Evolutionary conservation across 2,113 vertebrate genomes (phyloP), one percentile per base, ranked within the genome.

Genomic region (Dicentrarchus labrax): DNA sequence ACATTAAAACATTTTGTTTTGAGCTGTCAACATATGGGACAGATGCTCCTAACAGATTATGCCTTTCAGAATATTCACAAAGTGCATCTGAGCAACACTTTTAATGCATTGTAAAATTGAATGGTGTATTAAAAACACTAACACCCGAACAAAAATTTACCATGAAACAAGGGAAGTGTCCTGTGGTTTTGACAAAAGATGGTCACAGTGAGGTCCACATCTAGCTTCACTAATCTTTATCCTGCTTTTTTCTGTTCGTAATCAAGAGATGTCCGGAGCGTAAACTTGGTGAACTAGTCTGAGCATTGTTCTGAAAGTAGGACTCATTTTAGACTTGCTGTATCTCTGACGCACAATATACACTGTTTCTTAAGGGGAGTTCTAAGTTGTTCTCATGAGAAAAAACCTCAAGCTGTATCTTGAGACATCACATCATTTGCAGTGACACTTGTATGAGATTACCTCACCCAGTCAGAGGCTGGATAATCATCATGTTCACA

Each of bases 341-440:
- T 24, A 8, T 13, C 19, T n/a, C 19, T 17, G 50, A 45, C 6
- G 19, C 38, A 13, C n/a, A n/a, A 24, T 45, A 16, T 30, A 12
- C 17, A 30, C 12, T 4, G 3, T 73, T 76, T 39, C 1, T 45
- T n/a, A 30, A 66, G 50, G 38, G 64, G 17, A 77, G 62, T 47
- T 48, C 12, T 2, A 12, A 48, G 21, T 19, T 56, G 66, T 59
- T 73, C 43, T 67, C 72, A 47, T 41, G 30, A 48, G 38, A 66
- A 85, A 66, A 85, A 82, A 73, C 71, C 56, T 53, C 81, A 57
- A n/a, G 16, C 72, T 53, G 61, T 71, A 70, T 66, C 62, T 56
- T 50, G 4, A 85, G 89, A 89, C 87, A 51, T 88, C 22, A 4
- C 76, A 67, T 89, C 72, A 77, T 80, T 48, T 13, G 4, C n/a